These are phyloP conservation scores for Zaprionus inermis DNA, from an alignment of 1,140 invertebrate species.

Conservation along the genomic window DNA sequence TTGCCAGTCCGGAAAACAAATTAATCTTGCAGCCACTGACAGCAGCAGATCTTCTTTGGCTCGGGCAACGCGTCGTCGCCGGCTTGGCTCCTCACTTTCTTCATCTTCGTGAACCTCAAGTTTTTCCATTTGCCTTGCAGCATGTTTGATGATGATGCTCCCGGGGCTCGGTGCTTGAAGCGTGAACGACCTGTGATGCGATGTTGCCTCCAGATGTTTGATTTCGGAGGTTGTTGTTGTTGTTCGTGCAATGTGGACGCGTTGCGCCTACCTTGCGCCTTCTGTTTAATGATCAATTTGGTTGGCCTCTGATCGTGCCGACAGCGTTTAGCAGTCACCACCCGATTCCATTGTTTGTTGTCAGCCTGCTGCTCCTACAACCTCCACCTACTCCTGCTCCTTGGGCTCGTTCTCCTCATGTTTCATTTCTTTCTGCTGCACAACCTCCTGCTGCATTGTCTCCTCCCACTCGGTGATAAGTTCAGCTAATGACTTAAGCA, in stretches of 20 bases:
- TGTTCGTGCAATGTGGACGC: slow-evolving; percentile 32
- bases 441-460: neutral
- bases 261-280: slow-evolving; percentile 75
- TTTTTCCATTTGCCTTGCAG: slow-evolving; percentile 40
- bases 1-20: slow-evolving; percentile 66
- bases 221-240: slow-evolving; percentile 44
- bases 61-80: slow-evolving; percentile 11
- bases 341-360: slow-evolving; percentile 44
- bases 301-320: slow-evolving; percentile 80
- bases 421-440: neutral
- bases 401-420: neutral
- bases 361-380: neutral
- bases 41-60: slow-evolving; percentile 47
- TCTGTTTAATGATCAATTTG: slow-evolving; percentile 83
- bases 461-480: neutral
- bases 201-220: slow-evolving; percentile 76
- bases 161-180: slow-evolving; percentile 23
- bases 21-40: slow-evolving; percentile 71
- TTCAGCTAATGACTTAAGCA: slow-evolving; percentile 66
- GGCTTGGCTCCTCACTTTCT: slow-evolving; percentile 55
- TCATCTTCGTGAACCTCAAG: slow-evolving; percentile 12
- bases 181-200: slow-evolving; percentile 37
- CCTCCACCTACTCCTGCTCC: neutral
- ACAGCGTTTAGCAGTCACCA: slow-evolving; percentile 67
- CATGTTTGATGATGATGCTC: slow-evolving; percentile 47